A percentile compares a stretch with the other conserved stretches of the same genome.
These are phyloP conservation scores for Pyrrhosoma nymphula DNA, from an alignment of 2,888 invertebrate species.

Conservation along the genomic window DNA sequence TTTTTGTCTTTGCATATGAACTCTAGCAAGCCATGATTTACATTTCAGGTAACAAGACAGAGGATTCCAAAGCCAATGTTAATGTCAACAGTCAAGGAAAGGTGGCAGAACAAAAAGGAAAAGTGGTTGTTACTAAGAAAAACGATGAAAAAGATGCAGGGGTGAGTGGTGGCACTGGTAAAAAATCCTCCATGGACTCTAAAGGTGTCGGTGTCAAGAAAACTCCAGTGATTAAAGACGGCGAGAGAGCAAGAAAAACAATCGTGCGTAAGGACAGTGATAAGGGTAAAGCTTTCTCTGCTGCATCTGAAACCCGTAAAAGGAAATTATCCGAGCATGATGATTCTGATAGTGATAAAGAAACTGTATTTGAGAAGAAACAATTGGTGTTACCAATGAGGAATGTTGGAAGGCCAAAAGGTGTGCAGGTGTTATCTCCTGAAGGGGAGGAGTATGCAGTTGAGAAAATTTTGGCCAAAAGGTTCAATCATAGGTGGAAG, in stretches of 20 bases:
- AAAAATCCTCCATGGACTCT: neutral
- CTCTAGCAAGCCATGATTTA: too few relatives aligned
- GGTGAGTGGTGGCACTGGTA: neutral
- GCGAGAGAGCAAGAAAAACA: constrained; percentile 60
- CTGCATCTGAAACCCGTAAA: neutral
- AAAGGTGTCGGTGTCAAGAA: constrained; percentile 16
- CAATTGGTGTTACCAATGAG: constrained; percentile 4
- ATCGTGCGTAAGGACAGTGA: constrained; percentile 24
- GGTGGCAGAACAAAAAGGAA: constrained; percentile 28
- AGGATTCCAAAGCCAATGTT: constrained; percentile 27
- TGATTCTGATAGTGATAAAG: neutral
- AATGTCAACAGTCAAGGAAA: constrained; percentile 28
- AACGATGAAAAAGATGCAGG: neutral
- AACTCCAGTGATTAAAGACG: neutral
- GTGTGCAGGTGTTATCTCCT: neutral
- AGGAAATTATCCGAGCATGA: neutral
- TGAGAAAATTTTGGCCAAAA: constrained; percentile 90
- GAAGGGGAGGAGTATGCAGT: constrained; percentile 85
- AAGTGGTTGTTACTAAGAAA: neutral
- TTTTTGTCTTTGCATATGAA: too few relatives aligned
- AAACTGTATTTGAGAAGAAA: neutral
- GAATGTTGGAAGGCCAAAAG: constrained; percentile 41
- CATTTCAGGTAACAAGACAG: constrained; percentile 3
- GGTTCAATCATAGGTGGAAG: constrained; percentile 87
- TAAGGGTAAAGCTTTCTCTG: neutral